Conservation (phyloP, 2,888 invertebrate species). For the Pheosia tremula region DNA sequence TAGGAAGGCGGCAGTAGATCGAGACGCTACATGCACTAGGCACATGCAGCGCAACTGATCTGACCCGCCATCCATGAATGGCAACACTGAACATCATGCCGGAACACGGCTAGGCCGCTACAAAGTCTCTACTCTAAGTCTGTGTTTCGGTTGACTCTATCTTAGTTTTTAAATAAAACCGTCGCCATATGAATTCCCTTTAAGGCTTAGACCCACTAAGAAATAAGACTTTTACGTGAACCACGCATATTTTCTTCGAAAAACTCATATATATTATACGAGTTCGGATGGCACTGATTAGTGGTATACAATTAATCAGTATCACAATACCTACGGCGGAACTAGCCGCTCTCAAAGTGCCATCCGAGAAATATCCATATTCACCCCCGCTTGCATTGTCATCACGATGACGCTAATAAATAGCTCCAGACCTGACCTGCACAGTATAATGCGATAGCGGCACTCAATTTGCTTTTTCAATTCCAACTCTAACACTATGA, state of each 20-base stretch:
- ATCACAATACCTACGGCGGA: neutral
- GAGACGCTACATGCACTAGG: no score
- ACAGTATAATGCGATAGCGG: neutral
- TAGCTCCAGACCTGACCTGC: constrained; percentile 12
- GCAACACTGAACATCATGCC: no score
- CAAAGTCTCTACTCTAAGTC: neutral
- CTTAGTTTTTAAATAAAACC: constrained; percentile 16
- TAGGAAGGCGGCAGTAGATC: no score
- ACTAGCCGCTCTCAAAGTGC: neutral
- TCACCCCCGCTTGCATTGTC: constrained; percentile 26
- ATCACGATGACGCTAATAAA: constrained; percentile 35
- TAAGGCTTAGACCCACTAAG: constrained; percentile 17
- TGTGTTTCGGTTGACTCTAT: constrained; percentile 13
- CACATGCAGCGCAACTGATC: no score
- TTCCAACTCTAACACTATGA: neutral
- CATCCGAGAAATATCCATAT: constrained; percentile 20
- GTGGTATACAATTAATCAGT: neutral
- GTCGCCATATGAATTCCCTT: constrained; percentile 35
- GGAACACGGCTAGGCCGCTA: no score
- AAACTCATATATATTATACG: no score
- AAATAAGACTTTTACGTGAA: no score
- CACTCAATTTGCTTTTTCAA: neutral
- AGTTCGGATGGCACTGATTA: no score
- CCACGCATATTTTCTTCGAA: no score
- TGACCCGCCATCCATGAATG: no score